Evolutionary conservation across 1,140 invertebrate genomes (phyloP).

Genomic region (Oreohelix idahoensis): DNA sequence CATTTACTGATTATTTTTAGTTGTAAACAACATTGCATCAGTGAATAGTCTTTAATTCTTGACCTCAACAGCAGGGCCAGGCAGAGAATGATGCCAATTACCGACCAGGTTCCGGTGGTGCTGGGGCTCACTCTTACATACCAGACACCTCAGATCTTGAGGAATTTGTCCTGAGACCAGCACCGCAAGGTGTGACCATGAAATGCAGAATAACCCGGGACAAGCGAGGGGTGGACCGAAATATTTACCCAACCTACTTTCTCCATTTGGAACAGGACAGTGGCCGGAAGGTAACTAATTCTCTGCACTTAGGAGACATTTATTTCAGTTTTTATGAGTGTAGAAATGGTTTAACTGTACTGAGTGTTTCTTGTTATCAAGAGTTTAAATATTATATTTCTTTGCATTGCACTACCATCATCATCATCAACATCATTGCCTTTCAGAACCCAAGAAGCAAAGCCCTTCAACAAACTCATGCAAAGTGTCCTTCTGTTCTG

Average conservation of each 20-base stretch:
- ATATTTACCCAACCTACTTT: slow-evolving; percentile 90
- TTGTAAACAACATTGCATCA: no score
- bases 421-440: no score
- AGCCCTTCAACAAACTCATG: no score
- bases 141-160: slow-evolving; percentile 85
- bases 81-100: background rate
- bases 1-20: no score
- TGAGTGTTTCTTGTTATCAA: no score
- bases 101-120: slow-evolving; percentile 65
- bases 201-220: slow-evolving; percentile 98
- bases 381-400: no score
- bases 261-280: slow-evolving; percentile 96
- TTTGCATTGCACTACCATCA: no score
- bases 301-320: no score
- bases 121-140: slow-evolving; percentile 74
- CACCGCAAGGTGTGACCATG: slow-evolving; percentile 87
- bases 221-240: slow-evolving; percentile 92
- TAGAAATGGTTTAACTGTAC: no score
- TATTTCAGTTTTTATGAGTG: no score
- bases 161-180: slow-evolving; percentile 92
- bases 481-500: no score
- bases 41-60: background rate
- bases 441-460: no score
- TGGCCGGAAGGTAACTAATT: slow-evolving; percentile 87
- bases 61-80: background rate